Base-by-base conservation (phyloP, 2,797 vertebrate species). In the Momotus momota region DNA sequence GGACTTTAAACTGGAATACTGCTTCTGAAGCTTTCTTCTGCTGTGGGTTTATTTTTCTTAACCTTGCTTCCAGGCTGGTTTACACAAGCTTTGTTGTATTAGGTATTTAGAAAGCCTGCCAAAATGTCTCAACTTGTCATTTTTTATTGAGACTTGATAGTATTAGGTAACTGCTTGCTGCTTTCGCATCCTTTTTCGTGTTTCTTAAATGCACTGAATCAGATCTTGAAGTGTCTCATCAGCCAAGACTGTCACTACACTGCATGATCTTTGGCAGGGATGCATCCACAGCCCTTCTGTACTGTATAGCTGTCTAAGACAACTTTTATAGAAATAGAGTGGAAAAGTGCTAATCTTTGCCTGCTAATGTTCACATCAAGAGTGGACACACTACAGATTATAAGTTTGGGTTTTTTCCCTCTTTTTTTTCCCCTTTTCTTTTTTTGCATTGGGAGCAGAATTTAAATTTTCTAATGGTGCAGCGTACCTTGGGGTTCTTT, bases 101-200 rank as follows among this genome's bases (percentile, higher is more conserved):
- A 78, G 49, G 33, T 90, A 86, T 94, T 95, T 38, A 12, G 66
- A 92, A 93, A 81, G 33, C 83, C 66, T 95, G 88, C 90, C 92
- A 93, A 45, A 93, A 86, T 57, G 41, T 83, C 86, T 94, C 82
- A 74, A 86, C 80, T 88, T 90, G 94, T 93, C 83, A 66, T 71
- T 86, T 90, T 78, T 86, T 90, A 95, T 69, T 89, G 94, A 79
- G 86, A 90, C 64, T 91, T 83, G 69, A 69, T 94, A 73, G 58
- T 69, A 81, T 90, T 93, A 88, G 85, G 73, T 95, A 93, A 84
- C 86, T 51, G 83, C 92, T 88, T 91, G 89, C 71, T 94, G 79
- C 55, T 94, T 80, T 75, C 89, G 77, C 92, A 86, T 83, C 69
- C 38, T 91, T 74, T 94, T 52, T 73, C 17, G 1, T 71, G 82